Conservation (phyloP, 2,113 vertebrate genomes). For the Tiliqua scincoides region DNA sequence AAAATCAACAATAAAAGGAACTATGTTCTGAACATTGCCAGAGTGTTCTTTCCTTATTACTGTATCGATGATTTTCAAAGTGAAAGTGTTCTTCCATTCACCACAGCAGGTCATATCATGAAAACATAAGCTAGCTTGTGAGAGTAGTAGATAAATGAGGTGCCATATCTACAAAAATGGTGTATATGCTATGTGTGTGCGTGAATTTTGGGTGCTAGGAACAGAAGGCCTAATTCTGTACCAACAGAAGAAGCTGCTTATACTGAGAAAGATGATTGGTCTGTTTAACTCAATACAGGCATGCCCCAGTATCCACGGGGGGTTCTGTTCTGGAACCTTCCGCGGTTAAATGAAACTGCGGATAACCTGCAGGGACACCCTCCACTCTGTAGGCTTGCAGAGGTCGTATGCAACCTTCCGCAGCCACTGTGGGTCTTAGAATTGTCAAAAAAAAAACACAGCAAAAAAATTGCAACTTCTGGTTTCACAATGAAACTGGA, state of each 20-base stretch:
- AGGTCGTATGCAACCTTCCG: no score
- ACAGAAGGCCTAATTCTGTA: not conserved
- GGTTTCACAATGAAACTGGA: no score
- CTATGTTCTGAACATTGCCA: not conserved
- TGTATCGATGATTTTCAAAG: not conserved
- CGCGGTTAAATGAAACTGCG: no score
- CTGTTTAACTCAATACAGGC: not conserved
- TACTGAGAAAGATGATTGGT: no score
- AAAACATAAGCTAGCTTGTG: not conserved
- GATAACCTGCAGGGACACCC: no score
- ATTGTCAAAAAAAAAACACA: no score
- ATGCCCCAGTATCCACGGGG: no score
- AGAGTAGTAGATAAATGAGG: not conserved
- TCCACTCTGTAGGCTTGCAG: no score
- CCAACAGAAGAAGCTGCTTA: not conserved
- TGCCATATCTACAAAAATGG: not conserved
- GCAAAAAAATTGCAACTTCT: no score
- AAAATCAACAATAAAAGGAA: not conserved
- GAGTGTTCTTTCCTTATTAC: not conserved
- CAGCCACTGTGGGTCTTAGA: no score
- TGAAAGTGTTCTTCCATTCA: not conserved
- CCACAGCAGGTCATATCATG: not conserved
- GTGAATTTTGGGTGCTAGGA: not conserved
- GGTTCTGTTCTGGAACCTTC: no score
- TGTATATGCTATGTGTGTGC: not conserved